A percentile compares a stretch with the other conserved stretches of the same genome.
Conservation (phyloP, 2,888 invertebrate species). For the Agrotis clavis region DNA sequence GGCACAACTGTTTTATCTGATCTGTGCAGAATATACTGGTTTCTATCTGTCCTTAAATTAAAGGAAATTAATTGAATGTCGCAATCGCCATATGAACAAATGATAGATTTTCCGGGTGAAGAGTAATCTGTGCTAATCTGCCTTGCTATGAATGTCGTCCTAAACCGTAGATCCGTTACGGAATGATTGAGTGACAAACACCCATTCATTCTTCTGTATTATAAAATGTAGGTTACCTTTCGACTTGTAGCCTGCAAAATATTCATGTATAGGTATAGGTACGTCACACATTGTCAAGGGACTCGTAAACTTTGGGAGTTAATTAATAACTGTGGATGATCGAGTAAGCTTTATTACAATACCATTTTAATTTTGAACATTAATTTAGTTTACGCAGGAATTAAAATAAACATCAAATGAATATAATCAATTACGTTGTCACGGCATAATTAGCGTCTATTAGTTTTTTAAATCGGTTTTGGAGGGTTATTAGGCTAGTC, state of each 20-base stretch:
- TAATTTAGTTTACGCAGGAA: slow-evolving; percentile 22
- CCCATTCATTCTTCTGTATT: slow-evolving; percentile 4
- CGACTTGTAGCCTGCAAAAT: slow-evolving; percentile 11
- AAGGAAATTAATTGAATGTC: slow-evolving; percentile 16
- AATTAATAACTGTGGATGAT: slow-evolving; percentile 39
- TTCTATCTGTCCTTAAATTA: slow-evolving; percentile 12
- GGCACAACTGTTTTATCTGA: slow-evolving; percentile 18
- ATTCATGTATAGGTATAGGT: too few species aligned
- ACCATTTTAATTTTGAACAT: slow-evolving; percentile 33
- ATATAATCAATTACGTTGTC: slow-evolving; percentile 42
- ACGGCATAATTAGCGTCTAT: slow-evolving; percentile 34
- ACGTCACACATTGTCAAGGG: slow-evolving; percentile 29
- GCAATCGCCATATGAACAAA: slow-evolving; percentile 9
- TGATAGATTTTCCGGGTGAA: slow-evolving; percentile 8
- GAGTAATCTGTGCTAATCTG: slow-evolving; percentile 12
- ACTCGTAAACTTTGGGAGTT: slow-evolving; percentile 42
- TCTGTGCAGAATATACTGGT: slow-evolving; percentile 25
- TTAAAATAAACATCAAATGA: slow-evolving; percentile 26
- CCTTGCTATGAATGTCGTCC: slow-evolving; percentile 3
- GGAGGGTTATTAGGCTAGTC: slow-evolving; percentile 16
- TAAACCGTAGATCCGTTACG: slow-evolving; percentile 7
- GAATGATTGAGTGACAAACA: not conserved
- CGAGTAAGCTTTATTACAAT: slow-evolving; percentile 46
- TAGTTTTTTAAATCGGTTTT: slow-evolving; percentile 31
- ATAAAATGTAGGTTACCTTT: slow-evolving; percentile 11